Percentiles rank a stretch among this genome's conserved stretches.
Evolutionary conservation across 2,113 vertebrate genomes (phyloP).

Genomic region (Albula glossodonta): DNA sequence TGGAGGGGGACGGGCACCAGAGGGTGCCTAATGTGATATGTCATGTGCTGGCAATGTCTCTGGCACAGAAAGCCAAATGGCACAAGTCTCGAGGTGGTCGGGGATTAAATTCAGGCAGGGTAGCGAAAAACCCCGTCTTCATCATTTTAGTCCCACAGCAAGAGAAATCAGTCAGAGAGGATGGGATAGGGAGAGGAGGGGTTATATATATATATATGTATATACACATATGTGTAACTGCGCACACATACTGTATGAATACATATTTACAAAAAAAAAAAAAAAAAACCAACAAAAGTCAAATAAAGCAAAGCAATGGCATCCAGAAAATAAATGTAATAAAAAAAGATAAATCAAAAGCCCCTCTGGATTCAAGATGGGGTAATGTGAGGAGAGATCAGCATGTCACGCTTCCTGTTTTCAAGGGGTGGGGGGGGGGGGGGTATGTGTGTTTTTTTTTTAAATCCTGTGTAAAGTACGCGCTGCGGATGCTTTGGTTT

Average conservation of each 20-base stretch:
- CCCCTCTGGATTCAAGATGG: slow-evolving; percentile 32
- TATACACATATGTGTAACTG: slow-evolving; percentile 19
- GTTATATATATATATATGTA: slow-evolving; percentile 33
- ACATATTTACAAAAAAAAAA: slow-evolving; percentile 33
- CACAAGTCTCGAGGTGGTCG: slow-evolving; percentile 36
- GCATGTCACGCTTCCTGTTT: slow-evolving; percentile 19
- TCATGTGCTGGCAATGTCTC: slow-evolving; percentile 23
- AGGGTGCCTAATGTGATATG: slow-evolving; percentile 33
- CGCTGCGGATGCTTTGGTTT: slow-evolving; percentile 56
- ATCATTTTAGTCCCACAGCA: slow-evolving; percentile 41
- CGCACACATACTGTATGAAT: slow-evolving; percentile 37
- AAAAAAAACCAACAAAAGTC: not conserved
- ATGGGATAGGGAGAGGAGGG: slow-evolving; percentile 2
- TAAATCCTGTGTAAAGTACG: slow-evolving; percentile 36
- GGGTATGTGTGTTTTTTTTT: slow-evolving; percentile 41
- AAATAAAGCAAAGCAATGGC: slow-evolving; percentile 52
- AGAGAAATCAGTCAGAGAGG: slow-evolving; percentile 27
- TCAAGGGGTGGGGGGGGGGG: slow-evolving; percentile 18
- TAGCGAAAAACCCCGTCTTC: slow-evolving; percentile 40
- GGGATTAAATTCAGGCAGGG: slow-evolving; percentile 47
- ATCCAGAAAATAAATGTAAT: slow-evolving; percentile 46
- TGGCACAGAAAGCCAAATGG: slow-evolving; percentile 27
- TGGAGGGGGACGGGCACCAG: not conserved
- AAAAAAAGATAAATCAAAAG: slow-evolving; percentile 41
- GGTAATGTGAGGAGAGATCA: slow-evolving; percentile 29